Conservation (phyloP, 2,888 invertebrate genomes). For the Agonopterix heracliana region DNA sequence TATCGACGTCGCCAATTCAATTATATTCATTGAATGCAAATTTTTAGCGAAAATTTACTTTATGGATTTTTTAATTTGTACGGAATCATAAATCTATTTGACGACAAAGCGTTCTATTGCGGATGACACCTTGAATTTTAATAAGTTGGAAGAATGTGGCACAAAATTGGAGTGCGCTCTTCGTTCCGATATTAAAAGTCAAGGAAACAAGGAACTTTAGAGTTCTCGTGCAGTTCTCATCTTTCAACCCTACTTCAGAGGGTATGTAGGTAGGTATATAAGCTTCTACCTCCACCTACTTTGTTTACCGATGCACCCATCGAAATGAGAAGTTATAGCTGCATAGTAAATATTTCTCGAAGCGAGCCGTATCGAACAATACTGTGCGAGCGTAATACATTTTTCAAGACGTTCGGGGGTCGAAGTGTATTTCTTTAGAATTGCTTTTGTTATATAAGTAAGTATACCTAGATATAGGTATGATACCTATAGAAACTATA, state of each 20-base stretch:
- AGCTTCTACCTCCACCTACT: conserved; percentile 13
- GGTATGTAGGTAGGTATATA: no score
- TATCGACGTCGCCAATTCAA: conserved; percentile 25
- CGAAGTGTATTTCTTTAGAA: conserved; percentile 36
- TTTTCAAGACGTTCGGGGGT: conserved; percentile 41
- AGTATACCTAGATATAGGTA: no score
- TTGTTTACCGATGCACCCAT: conserved; percentile 32
- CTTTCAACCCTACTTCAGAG: no score
- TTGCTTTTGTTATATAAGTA: conserved; percentile 22
- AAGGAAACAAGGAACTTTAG: background rate
- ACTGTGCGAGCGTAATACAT: conserved; percentile 35
- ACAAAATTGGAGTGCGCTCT: background rate
- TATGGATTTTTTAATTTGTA: conserved; percentile 8
- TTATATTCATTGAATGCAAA: conserved; percentile 37
- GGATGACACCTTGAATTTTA: conserved; percentile 5
- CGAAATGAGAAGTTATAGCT: conserved; percentile 38
- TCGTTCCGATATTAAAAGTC: background rate
- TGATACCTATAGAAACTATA: no score
- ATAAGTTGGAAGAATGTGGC: background rate
- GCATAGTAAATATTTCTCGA: conserved; percentile 26
- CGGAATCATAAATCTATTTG: conserved; percentile 6
- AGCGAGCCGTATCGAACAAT: conserved; percentile 35
- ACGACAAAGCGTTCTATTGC: conserved; percentile 4
- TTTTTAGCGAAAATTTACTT: conserved; percentile 26
- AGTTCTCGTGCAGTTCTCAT: conserved; percentile 2